Evolutionary conservation across 1,140 invertebrate genomes (phyloP).

Genomic region (Bombus confusus): DNA sequence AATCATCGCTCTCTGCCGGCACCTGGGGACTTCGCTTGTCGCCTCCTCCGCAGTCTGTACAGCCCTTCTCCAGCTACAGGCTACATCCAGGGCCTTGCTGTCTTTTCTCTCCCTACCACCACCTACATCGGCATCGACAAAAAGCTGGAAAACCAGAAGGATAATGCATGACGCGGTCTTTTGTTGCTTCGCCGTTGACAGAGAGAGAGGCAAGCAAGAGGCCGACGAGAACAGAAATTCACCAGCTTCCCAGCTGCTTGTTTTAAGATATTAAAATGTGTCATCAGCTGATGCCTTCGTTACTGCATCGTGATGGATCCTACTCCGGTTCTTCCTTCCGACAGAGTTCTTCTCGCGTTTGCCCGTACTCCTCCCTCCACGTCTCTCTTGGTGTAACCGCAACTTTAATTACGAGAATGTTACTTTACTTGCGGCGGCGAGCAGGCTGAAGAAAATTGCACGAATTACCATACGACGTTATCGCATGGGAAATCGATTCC

Average conservation of each 20-base stretch:
- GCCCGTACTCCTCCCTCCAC: neutral
- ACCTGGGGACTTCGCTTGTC: conserved; percentile 74
- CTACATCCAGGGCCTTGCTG: conserved; percentile 54
- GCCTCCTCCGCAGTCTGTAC: conserved; percentile 9
- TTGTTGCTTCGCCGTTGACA: conserved; percentile 65
- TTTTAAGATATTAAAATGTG: conserved; percentile 82
- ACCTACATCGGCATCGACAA: conserved; percentile 50
- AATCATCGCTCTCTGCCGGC: conserved; percentile 73
- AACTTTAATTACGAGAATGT: conserved; percentile 66
- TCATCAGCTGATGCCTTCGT: conserved; percentile 80
- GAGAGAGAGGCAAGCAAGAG: conserved; percentile 11
- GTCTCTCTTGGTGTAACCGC: conserved; percentile 29
- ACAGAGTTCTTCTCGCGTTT: conserved; percentile 28
- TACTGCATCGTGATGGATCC: conserved; percentile 75
- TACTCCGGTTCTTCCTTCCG: conserved; percentile 27
- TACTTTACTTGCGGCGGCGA: conserved; percentile 8
- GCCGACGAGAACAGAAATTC: conserved; percentile 50
- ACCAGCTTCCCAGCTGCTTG: conserved; percentile 56
- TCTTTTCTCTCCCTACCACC: conserved; percentile 58
- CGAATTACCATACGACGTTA: conserved; percentile 42
- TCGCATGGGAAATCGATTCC: conserved; percentile 48
- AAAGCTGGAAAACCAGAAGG: conserved; percentile 72
- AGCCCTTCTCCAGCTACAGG: conserved; percentile 20
- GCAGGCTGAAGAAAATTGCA: conserved; percentile 18
- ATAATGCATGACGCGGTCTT: conserved; percentile 77